These are phyloP conservation scores for Drosophila parthenogenetica DNA, from an alignment of 2,888 invertebrate genomes.

Conservation along the genomic window DNA sequence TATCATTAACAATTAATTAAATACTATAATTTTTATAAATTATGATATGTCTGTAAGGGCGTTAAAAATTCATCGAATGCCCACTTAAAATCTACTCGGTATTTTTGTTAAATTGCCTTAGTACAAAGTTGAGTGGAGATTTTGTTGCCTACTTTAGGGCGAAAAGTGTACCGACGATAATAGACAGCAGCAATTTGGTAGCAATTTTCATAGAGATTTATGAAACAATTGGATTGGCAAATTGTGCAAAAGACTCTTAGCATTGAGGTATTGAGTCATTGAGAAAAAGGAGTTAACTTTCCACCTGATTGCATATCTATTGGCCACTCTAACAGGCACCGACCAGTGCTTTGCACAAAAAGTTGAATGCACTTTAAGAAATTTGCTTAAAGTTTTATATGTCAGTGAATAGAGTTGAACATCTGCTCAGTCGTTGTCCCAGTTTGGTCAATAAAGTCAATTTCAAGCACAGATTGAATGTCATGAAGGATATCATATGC, in stretches of 20 bases:
- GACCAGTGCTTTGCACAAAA: conserved; percentile 10
- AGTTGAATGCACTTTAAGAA: conserved; percentile 58
- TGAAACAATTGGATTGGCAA: conserved; percentile 33
- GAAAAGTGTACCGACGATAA: conserved; percentile 34
- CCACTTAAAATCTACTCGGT: not conserved
- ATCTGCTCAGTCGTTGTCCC: conserved; percentile 24
- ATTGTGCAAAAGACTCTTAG: not conserved
- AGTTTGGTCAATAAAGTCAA: conserved; percentile 65
- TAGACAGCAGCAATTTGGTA: conserved; percentile 36
- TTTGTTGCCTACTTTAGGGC: conserved; percentile 32
- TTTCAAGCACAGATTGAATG: conserved; percentile 70
- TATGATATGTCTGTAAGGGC: no score
- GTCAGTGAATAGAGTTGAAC: conserved; percentile 21
- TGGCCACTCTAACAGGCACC: not conserved
- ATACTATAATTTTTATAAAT: no score
- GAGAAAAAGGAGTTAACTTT: conserved; percentile 20
- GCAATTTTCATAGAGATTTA: conserved; percentile 47
- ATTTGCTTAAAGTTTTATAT: conserved; percentile 57
- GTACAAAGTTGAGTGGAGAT: conserved; percentile 9
- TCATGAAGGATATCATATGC: conserved; percentile 74
- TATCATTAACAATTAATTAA: no score
- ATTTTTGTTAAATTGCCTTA: conserved; percentile 16
- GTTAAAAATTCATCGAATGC: not conserved
- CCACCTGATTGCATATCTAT: conserved; percentile 17
- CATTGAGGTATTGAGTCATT: conserved; percentile 7